Percentiles rank a stretch among this genome's conserved stretches.
Evolutionary conservation across 2,888 invertebrate species (phyloP).

Genomic region (Prostheceraeus crozeri): DNA sequence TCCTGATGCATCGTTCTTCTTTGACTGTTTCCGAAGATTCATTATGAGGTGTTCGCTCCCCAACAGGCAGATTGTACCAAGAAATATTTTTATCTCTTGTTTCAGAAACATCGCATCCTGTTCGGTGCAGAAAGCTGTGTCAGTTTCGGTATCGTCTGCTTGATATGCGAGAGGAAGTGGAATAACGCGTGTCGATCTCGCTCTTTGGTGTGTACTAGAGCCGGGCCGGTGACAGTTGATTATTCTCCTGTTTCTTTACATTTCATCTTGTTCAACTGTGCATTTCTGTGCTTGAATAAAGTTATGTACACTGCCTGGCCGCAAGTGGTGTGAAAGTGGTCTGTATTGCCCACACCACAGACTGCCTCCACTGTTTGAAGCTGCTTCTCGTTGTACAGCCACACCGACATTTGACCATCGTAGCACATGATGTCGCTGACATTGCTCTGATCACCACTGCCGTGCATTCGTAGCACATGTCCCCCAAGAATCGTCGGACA

Average conservation of each 20-base stretch:
- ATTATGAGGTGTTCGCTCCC: conserved; percentile 6
- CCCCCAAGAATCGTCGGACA: conserved; percentile 14
- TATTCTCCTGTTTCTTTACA: conserved; percentile 1
- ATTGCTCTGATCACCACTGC: background rate
- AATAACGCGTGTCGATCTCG: background rate
- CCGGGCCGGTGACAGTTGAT: background rate
- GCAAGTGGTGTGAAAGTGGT: background rate
- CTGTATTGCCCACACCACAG: conserved; percentile 10
- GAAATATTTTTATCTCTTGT: conserved; percentile 1
- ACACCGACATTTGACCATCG: background rate
- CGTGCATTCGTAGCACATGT: background rate
- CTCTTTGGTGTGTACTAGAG: conserved; percentile 12
- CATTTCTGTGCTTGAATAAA: background rate
- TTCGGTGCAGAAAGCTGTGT: conserved; percentile 11
- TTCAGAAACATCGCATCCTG: conserved; percentile 19
- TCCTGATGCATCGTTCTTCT: background rate
- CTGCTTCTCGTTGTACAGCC: background rate
- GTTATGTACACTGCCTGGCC: conserved; percentile 4
- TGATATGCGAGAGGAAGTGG: conserved; percentile 10
- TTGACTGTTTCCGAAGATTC: background rate
- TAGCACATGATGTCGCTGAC: background rate
- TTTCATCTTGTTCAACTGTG: background rate
- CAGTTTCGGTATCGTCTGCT: background rate
- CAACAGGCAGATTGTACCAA: background rate
- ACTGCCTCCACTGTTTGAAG: conserved; percentile 2